These are phyloP conservation scores for Trimorus sp. DNA, from an alignment of 2,888 invertebrate species.

Conservation along the genomic window DNA sequence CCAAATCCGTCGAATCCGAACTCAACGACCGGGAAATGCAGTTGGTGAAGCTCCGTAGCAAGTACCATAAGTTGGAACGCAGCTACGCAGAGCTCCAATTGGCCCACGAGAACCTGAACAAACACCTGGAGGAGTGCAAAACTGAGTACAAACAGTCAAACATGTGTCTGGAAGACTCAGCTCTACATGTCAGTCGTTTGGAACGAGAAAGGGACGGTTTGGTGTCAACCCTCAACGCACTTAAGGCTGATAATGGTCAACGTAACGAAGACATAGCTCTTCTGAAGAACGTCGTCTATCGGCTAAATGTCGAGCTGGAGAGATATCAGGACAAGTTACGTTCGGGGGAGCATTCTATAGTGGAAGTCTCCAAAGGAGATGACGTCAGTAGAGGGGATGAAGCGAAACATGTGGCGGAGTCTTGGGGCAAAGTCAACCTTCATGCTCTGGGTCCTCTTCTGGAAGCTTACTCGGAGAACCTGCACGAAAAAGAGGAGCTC, in stretches of 20 bases:
- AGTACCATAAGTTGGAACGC: conserved; percentile 74
- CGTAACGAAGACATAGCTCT: conserved; percentile 87
- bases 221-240: conserved; percentile 75
- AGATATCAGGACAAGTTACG: conserved; percentile 88
- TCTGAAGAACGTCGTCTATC: conserved; percentile 90
- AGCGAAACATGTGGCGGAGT: conserved; percentile 81
- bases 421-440: conserved; percentile 84
- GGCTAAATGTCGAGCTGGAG: conserved; percentile 89
- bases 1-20: conserved; percentile 69
- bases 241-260: conserved; percentile 84
- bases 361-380: conserved; percentile 62
- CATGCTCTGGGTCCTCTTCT: conserved; percentile 88
- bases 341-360: conserved; percentile 67
- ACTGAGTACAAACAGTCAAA: conserved; percentile 71
- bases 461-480: conserved; percentile 90
- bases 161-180: conserved; percentile 71
- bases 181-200: conserved; percentile 66
- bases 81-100: conserved; percentile 67
- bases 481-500: conserved; percentile 89
- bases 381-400: conserved; percentile 70
- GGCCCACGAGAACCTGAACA: conserved; percentile 68
- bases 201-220: conserved; percentile 71
- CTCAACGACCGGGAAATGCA: conserved; percentile 70
- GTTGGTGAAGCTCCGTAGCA: conserved; percentile 69
- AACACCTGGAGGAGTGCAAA: conserved; percentile 70